phyloP scores from a whole-genome alignment of 2,888 invertebrate genomes.

The Drosophila robusta region DNA sequence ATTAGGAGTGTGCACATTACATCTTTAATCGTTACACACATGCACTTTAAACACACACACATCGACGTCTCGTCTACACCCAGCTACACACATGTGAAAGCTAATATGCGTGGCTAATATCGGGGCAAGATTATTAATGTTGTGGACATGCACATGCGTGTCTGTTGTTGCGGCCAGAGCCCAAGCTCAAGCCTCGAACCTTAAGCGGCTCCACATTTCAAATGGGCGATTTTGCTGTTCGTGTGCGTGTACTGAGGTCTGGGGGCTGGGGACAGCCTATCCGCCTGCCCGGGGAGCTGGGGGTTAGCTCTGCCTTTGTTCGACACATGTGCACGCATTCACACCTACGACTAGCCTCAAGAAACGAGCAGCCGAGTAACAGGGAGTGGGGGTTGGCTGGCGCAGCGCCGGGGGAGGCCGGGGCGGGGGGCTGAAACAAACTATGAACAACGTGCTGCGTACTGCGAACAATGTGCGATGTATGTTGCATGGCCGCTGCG shows the following conservation, averaged over 20 bases:
- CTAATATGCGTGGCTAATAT: slow-evolving; percentile 78
- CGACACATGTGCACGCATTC: slow-evolving; percentile 79
- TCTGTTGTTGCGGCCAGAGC: slow-evolving; percentile 25
- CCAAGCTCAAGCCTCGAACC: slow-evolving; percentile 6
- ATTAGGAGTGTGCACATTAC: slow-evolving; percentile 22
- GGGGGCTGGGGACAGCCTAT: neutral
- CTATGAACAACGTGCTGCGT: slow-evolving; percentile 30
- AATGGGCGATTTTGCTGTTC: slow-evolving; percentile 24
- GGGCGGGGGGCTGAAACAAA: neutral
- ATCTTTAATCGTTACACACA: slow-evolving; percentile 27
- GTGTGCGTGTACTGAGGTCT: neutral
- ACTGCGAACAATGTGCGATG: slow-evolving; percentile 29
- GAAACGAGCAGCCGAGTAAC: slow-evolving; percentile 46
- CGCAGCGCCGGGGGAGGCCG: neutral
- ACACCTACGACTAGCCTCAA: slow-evolving; percentile 70
- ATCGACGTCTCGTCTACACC: neutral
- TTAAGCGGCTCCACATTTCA: slow-evolving; percentile 45
- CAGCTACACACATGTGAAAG: slow-evolving; percentile 41
- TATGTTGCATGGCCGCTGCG: slow-evolving; percentile 17
- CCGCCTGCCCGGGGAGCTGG: neutral
- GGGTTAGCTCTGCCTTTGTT: slow-evolving; percentile 54
- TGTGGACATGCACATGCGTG: slow-evolving; percentile 68
- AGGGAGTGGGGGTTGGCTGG: neutral
- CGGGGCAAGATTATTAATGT: slow-evolving; percentile 73
- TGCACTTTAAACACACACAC: slow-evolving; percentile 17